Base-by-base conservation (phyloP, 2,888 invertebrate species). In the Troglohyphantes excavatus region DNA sequence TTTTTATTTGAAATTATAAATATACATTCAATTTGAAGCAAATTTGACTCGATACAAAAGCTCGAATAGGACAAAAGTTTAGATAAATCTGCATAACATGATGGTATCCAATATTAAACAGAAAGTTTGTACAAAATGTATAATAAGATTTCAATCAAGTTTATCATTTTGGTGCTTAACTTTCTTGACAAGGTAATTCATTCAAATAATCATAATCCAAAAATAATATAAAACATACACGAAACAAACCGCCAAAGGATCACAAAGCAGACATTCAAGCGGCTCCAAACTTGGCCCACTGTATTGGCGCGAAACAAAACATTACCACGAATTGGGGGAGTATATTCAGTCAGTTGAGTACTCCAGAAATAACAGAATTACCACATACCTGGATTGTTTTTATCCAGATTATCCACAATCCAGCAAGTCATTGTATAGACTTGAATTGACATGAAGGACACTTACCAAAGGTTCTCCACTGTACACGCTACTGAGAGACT, bases 381-480 rank as follows among this genome's bases (percentile, higher is more conserved):
- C 26, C 33, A 75, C 75, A 75, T 75, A 75, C 75, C 75, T 75
- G 29, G 61, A 61, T 61, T 27, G 19, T 27, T 65, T 27, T 53
- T 21, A 59, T 61, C 3, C 33, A 19, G 19, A 61, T 53, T 13
- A 59, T 61, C 13, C 33, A 19, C 65, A 26, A 65, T 19, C 23
- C 65, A 65, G 65, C 65, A 65, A 23, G 9, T 21, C 11, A 6
- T n/a, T 17, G 11, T 27, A 17, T n/a, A 75, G 59, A 59, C 73
- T 75, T 23, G 23, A 33, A 76, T 63, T 63, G 23, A 33, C 39
- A 43, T n/a, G 23, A 65, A 78, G 33, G 7, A 3, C 23, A 78
- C 78, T 78, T 65, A 78, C 78, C 78, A 59, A 17, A 2, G 7
- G 39, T 39, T n/a, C 39, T 61, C 21, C 13, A 17, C 0, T 26